A percentile compares a stretch with the other conserved stretches of the same genome.
These are phyloP conservation scores for Athalia rosae DNA, from an alignment of 2,888 invertebrate genomes.

Conservation along the genomic window DNA sequence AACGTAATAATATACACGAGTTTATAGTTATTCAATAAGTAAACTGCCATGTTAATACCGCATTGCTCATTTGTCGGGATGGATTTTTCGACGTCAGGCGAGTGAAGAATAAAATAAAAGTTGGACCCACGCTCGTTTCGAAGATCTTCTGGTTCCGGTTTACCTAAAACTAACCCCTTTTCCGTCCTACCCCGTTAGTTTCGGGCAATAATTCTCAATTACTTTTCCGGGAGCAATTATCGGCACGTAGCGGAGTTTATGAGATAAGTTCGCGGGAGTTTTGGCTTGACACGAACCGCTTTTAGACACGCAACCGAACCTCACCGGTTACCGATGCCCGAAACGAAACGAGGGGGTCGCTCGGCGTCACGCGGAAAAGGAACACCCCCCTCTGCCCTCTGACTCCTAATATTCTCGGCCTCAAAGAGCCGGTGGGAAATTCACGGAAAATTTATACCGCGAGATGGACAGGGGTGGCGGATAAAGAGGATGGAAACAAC, in stretches of 20 bases:
- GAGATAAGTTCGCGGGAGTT: slow-evolving; percentile 29
- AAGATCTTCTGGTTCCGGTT: slow-evolving; percentile 4
- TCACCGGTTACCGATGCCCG: not conserved
- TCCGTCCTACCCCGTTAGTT: slow-evolving; percentile 24
- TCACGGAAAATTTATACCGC: slow-evolving; percentile 25
- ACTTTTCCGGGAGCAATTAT: slow-evolving; percentile 45
- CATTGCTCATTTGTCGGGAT: not conserved
- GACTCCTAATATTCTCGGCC: not conserved
- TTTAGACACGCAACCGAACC: slow-evolving; percentile 29
- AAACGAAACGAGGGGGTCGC: slow-evolving; percentile 8
- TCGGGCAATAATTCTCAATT: slow-evolving; percentile 48
- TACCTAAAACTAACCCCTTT: not conserved
- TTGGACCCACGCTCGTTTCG: not conserved
- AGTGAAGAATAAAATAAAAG: not conserved
- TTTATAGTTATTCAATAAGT: not conserved
- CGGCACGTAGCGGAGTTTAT: slow-evolving; percentile 37
- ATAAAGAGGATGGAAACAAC: no score
- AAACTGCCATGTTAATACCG: not conserved
- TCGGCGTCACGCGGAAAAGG: not conserved
- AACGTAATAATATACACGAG: no score
- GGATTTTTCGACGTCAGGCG: no score
- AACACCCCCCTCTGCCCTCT: not conserved
- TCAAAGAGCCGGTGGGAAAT: slow-evolving; percentile 32
- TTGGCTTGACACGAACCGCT: slow-evolving; percentile 33
- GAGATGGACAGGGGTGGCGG: slow-evolving; percentile 30